Base-by-base conservation (phyloP, 2,797 vertebrate genomes). In the Halcyon leucocephala region DNA sequence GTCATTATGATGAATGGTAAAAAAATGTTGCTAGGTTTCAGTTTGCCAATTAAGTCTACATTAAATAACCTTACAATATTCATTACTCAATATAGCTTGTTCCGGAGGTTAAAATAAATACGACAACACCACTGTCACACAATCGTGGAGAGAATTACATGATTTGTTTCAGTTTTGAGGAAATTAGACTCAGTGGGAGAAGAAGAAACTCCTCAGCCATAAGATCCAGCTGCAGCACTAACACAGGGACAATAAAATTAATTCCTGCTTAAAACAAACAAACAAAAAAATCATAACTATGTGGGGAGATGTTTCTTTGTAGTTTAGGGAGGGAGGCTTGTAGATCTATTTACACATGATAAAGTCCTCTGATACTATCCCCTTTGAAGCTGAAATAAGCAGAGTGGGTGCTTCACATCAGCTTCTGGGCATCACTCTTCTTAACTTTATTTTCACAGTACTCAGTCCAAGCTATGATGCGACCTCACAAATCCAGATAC, bases 151-250 rank as follows among this genome's bases (percentile, higher is more conserved):
- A 92, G 20, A 94, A 51, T 79, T 57, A 87, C 14, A 71, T 3
- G 14, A 85, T 81, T 90, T 66, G 33, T 89, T 90, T 89, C 82
- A 76, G 79, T 88, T 95, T 87, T 92, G 73, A 96, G 89, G 77
- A 94, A 92, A 91, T 95, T 87, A 90, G 77, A 46, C 79, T 76
- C 73, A 25, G 73, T 82, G 46, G 78, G 83, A 86, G 54, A 86
- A 92, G 57, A 77, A 83, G 83, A 72, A 77, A 52, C 9, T 44
- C 31, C 49, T 65, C 39, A 90, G 29, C 31, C 71, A n/a, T 82
- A 73, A 69, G 54, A 95, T 85, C 8, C 70, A 93, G 78, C 46
- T 93, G 89, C 48, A 76, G 25, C 44, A 71, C 37, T 82, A 64
- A 94, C 74, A 57, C 8, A 60, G 1, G 6, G 58, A 80, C 35